phyloP scores from a whole-genome alignment of 2,888 invertebrate species.

The Luperina nickerlii region DNA sequence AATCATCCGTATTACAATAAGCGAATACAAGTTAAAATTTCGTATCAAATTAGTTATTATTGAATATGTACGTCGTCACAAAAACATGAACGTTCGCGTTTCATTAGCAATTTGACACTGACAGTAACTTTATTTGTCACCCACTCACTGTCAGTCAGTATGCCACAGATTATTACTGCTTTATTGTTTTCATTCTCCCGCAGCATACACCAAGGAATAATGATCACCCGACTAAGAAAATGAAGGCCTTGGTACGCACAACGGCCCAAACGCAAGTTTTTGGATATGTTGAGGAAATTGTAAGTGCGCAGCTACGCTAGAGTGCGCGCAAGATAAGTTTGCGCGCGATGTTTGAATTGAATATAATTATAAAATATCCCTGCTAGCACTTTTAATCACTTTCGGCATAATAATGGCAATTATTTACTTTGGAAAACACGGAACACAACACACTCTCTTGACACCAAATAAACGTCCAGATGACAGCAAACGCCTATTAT shows the following conservation, averaged over 20 bases:
- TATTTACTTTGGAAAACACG: no score
- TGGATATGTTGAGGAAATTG: background rate
- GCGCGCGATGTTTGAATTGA: no score
- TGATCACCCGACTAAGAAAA: constrained; percentile 1
- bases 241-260: background rate
- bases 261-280: background rate
- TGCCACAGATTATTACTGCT: background rate
- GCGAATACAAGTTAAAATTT: constrained; percentile 33
- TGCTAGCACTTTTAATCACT: no score
- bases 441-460: no score
- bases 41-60: constrained; percentile 53
- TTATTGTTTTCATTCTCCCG: background rate
- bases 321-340: no score
- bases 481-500: no score
- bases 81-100: constrained; percentile 59
- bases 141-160: background rate
- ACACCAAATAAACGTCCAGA: no score
- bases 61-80: constrained; percentile 74
- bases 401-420: no score
- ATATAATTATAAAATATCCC: no score
- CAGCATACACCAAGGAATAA: background rate
- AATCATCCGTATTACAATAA: constrained; percentile 22
- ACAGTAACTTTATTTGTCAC: constrained; percentile 24
- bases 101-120: constrained; percentile 55
- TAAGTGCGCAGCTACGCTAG: no score